phyloP scores from a whole-genome alignment of 2,888 invertebrate species.

The Fragum whitleyi region DNA sequence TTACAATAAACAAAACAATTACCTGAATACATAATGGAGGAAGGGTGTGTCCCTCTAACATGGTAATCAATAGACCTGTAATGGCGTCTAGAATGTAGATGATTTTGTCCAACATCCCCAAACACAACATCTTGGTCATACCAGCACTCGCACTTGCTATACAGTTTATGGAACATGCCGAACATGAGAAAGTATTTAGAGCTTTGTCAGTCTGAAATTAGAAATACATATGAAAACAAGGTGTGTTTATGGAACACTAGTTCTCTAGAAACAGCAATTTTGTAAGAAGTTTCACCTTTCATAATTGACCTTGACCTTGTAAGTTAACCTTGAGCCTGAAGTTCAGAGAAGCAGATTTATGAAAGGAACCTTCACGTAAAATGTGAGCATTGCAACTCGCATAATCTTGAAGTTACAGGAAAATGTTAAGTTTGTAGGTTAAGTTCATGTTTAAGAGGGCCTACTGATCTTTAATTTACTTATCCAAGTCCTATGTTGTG shows the following conservation, averaged over 20 bases:
- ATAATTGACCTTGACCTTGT: too few relatives aligned
- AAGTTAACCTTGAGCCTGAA: too few relatives aligned
- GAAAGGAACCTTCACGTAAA: too few relatives aligned
- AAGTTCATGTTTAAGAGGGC: too few relatives aligned
- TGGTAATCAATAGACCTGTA: conserved; percentile 74
- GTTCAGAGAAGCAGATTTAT: too few relatives aligned
- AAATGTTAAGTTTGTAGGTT: too few relatives aligned
- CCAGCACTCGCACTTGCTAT: conserved; percentile 74
- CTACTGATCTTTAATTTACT: too few relatives aligned
- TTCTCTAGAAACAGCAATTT: background rate
- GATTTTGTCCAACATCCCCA: conserved; percentile 71
- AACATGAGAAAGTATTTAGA: conserved; percentile 71
- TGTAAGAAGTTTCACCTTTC: too few relatives aligned
- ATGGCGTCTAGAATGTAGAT: conserved; percentile 74
- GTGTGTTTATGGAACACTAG: background rate
- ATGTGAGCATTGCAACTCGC: too few relatives aligned
- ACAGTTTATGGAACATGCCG: conserved; percentile 71
- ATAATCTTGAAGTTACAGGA: too few relatives aligned
- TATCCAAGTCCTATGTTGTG: too few relatives aligned
- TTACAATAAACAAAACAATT: background rate
- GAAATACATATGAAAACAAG: background rate
- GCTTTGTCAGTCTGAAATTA: conserved; percentile 70
- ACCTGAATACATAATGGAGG: conserved; percentile 74
- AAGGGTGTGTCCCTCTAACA: conserved; percentile 73
- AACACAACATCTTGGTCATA: conserved; percentile 72